Conservation (phyloP, 1,140 invertebrate genomes). For the Drosophila sechellia region DNA sequence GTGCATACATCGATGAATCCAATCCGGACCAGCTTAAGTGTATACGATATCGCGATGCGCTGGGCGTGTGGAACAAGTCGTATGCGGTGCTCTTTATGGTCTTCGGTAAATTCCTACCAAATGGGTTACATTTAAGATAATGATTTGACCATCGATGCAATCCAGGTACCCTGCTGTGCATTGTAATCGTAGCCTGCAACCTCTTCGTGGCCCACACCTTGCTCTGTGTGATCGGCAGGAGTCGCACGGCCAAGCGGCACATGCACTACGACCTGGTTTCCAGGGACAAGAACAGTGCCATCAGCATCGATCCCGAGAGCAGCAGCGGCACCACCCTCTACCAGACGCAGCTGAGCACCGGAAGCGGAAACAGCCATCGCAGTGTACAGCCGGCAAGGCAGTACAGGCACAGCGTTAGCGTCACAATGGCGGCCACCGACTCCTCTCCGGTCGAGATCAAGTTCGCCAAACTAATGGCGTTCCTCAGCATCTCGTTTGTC, state of each 20-base stretch:
- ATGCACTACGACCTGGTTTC: slow-evolving; percentile 77
- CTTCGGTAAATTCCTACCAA: slow-evolving; percentile 87
- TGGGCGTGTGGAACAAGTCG: slow-evolving; percentile 87
- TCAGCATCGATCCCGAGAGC: slow-evolving; percentile 69
- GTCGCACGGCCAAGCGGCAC: slow-evolving; percentile 70
- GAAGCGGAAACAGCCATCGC: slow-evolving; percentile 44
- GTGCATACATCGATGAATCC: slow-evolving; percentile 88
- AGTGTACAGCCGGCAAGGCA: slow-evolving; percentile 58
- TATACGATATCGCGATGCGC: slow-evolving; percentile 89
- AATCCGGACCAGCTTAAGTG: slow-evolving; percentile 85
- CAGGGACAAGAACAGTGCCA: slow-evolving; percentile 63
- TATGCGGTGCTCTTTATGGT: slow-evolving; percentile 92
- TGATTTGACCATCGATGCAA: slow-evolving; percentile 2
- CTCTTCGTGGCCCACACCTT: slow-evolving; percentile 90
- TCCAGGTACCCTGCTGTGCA: slow-evolving; percentile 89
- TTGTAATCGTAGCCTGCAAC: slow-evolving; percentile 92
- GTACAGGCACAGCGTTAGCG: slow-evolving; percentile 75
- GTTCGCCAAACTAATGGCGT: slow-evolving; percentile 93
- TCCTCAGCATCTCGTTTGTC: slow-evolving; percentile 92
- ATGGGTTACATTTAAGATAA: not conserved
- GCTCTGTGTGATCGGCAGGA: slow-evolving; percentile 87
- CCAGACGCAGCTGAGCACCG: slow-evolving; percentile 57
- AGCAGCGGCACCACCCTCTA: slow-evolving; percentile 76
- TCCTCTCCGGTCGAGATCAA: slow-evolving; percentile 92
- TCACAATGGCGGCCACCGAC: slow-evolving; percentile 79